Conservation (phyloP, 1,140 invertebrate genomes). For the Myzus persicae region DNA sequence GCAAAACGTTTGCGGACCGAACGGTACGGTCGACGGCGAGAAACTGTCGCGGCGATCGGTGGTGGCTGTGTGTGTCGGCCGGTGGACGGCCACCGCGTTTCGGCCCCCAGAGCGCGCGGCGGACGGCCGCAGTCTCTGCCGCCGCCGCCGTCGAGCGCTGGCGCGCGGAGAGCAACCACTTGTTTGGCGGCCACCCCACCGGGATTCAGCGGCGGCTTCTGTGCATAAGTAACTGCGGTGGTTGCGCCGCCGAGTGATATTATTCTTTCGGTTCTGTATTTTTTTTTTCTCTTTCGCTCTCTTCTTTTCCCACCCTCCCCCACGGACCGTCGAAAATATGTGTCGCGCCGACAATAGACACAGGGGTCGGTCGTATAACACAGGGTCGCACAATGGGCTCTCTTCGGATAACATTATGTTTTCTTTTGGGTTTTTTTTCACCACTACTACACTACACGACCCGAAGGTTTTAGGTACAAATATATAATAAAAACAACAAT, state of each 20-base stretch:
- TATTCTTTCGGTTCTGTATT: conserved; percentile 39
- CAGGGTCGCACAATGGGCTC: conserved; percentile 26
- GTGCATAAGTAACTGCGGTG: conserved; percentile 50
- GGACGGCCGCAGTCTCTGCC: background rate
- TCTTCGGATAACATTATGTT: conserved; percentile 53
- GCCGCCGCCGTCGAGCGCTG: background rate
- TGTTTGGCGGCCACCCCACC: conserved; percentile 54
- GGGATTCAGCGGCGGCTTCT: conserved; percentile 39
- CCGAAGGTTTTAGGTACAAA: conserved; percentile 15
- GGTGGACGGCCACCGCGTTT: background rate
- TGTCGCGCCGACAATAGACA: conserved; percentile 38
- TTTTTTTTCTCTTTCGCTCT: conserved; percentile 4
- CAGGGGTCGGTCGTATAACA: background rate
- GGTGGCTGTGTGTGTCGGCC: background rate
- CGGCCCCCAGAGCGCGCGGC: background rate
- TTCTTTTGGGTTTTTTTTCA: conserved; percentile 2
- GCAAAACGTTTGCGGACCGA: background rate
- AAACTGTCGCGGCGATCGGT: background rate
- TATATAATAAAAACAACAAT: conserved; percentile 21
- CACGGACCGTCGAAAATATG: conserved; percentile 7
- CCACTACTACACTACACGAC: background rate
- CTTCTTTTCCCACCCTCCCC: background rate
- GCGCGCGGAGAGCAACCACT: conserved; percentile 51
- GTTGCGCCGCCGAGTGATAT: background rate
- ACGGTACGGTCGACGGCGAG: conserved; percentile 50